Evolutionary conservation across 2,797 vertebrate species (phyloP).

Genomic region (Valencia hispanica): DNA sequence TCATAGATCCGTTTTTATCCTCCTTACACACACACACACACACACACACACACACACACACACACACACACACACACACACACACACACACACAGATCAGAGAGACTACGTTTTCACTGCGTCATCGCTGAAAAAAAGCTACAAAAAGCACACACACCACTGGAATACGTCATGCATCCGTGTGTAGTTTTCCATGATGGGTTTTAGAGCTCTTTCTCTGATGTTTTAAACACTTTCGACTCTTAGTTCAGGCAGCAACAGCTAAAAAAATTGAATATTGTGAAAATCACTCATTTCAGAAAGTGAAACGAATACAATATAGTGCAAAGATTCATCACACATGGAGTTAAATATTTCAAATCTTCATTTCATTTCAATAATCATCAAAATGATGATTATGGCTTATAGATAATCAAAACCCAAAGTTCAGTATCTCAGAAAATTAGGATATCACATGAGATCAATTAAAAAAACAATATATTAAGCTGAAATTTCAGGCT

Average conservation of each 20-base stretch:
- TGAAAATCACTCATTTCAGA: background rate
- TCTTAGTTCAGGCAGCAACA: background rate
- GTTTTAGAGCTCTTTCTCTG: slow-evolving; percentile 11
- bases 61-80: slow-evolving; percentile 32
- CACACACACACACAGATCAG: slow-evolving; percentile 23
- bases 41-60: slow-evolving; percentile 31
- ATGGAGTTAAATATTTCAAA: background rate
- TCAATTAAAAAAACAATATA: background rate
- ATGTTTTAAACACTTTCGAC: background rate
- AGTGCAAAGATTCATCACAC: background rate
- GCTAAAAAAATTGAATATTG: background rate
- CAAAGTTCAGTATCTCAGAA: background rate
- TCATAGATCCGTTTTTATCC: slow-evolving; percentile 49
- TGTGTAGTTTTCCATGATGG: slow-evolving; percentile 39
- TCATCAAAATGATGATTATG: background rate
- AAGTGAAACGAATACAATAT: background rate
- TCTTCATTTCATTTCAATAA: background rate
- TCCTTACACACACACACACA: slow-evolving; percentile 31
- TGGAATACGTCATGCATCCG: slow-evolving; percentile 52
- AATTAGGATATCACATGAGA: background rate
- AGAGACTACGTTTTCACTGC: slow-evolving; percentile 52
- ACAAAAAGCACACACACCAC: slow-evolving; percentile 26
- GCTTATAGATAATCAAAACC: background rate
- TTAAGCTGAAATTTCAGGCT: background rate
- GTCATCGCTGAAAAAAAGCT: slow-evolving; percentile 61